Evolutionary conservation across 2,797 vertebrate species (phyloP), one percentile per base, ranked within the genome.

Genomic region (Phalloptychus januarius): DNA sequence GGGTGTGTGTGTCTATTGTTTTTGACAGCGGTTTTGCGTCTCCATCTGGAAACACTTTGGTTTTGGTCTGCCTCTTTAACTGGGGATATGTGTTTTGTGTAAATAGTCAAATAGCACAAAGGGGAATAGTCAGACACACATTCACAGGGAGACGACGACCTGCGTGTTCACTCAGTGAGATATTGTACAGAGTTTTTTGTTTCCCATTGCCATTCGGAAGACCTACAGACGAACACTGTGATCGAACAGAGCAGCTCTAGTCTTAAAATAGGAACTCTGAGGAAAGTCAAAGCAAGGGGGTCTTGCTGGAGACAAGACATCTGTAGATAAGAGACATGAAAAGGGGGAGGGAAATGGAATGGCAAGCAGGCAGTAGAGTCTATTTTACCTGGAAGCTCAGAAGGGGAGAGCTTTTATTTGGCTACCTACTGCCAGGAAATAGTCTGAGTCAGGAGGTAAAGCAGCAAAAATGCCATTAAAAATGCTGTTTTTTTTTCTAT

Each of bases 41-140:
- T 91, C 88, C 92, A 92, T 94, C 91, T 94, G 93, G 90, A 94
- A 93, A 83, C 88, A 79, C 86, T 93, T 70, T 86, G 76, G 84
- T 80, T 79, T 72, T 65, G 82, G 81, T 88, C 79, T 75, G 42
- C 52, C 79, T 82, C 89, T 81, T 81, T 71, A 79, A 83, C 80
- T 70, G 67, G 50, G 71, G 79, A 88, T 82, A 86, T 90, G 89
- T 81, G 89, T 80, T 79, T 87, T 84, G 85, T 87, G 76, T 86
- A 89, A 89, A 91, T 72, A 89, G 79, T 88, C 88, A 71, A 83
- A 82, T 74, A 77, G 80, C 76, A 88, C 85, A 86, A 82, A 89
- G 67, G 71, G 76, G 63, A 12, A 36, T 71, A 58, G 18, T 18
- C 20, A 12, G 54, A 11, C 72, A 81, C 70, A 71, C 46, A 67